phyloP scores from a whole-genome alignment of 2,888 invertebrate species.

The Ptilodon capucinus region DNA sequence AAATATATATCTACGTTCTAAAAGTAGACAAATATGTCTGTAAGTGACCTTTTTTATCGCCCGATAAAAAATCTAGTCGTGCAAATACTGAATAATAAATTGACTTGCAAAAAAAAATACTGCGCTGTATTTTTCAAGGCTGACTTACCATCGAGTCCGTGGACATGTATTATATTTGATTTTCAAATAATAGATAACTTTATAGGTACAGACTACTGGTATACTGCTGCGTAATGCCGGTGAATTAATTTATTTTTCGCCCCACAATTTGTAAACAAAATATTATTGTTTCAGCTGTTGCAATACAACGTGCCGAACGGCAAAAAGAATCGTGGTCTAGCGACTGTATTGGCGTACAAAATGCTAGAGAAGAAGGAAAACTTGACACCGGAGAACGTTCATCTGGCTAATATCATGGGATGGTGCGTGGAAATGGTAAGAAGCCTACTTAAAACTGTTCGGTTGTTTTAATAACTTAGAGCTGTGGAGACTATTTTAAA shows the following conservation, averaged over 20 bases:
- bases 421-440: constrained; percentile 98
- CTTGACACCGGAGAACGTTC: constrained; percentile 89
- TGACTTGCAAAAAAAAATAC: constrained; percentile 5
- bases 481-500: too few relatives aligned
- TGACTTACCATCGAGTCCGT: constrained; percentile 8
- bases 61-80: background rate
- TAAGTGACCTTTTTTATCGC: background rate
- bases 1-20: background rate
- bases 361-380: constrained; percentile 86
- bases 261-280: constrained; percentile 5
- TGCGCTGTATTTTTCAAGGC: constrained; percentile 25
- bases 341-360: constrained; percentile 89
- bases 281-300: constrained; percentile 84
- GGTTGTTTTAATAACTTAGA: too few relatives aligned
- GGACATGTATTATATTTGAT: background rate
- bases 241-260: constrained; percentile 5
- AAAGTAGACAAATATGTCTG: background rate
- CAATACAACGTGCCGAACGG: constrained; percentile 97
- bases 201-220: background rate
- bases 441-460: too few relatives aligned
- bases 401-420: constrained; percentile 92
- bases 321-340: constrained; percentile 91
- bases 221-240: background rate
- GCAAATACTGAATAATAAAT: constrained; percentile 1
- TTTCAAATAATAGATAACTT: too few relatives aligned